Conservation (phyloP, 2,797 vertebrate genomes). For the Acanthurus leucopareius region DNA sequence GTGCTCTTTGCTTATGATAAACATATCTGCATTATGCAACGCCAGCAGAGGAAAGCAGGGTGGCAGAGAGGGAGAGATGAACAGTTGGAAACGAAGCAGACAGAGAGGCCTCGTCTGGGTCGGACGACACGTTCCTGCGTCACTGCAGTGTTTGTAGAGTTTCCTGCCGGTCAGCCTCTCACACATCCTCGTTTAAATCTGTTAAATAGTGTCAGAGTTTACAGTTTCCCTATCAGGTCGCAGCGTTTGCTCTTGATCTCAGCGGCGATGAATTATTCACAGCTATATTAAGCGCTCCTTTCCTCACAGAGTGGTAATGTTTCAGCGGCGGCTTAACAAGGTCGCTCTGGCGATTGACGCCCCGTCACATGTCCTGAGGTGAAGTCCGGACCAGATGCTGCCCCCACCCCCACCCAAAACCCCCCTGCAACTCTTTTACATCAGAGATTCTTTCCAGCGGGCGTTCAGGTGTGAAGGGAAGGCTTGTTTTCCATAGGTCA, state of each 20-base stretch:
- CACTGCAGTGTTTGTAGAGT: conserved; percentile 4
- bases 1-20: conserved; percentile 60
- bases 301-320: conserved; percentile 34
- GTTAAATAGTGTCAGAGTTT: conserved; percentile 31
- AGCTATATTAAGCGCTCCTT: conserved; percentile 53
- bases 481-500: conserved; percentile 60
- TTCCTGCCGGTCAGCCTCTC: conserved; percentile 3
- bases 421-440: conserved; percentile 18
- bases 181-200: neutral
- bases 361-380: conserved; percentile 36
- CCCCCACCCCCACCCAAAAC: neutral
- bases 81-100: conserved; percentile 1
- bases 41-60: neutral
- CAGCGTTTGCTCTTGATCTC: conserved; percentile 23
- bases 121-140: conserved; percentile 21
- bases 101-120: neutral
- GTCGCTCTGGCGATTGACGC: neutral
- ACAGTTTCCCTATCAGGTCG: conserved; percentile 8
- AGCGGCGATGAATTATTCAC: conserved; percentile 61
- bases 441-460: conserved; percentile 67
- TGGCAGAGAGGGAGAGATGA: neutral
- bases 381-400: neutral
- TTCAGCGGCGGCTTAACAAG: conserved; percentile 45
- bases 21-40: conserved; percentile 55
- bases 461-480: conserved; percentile 74